Evolutionary conservation across 2,888 invertebrate species (phyloP).

Genomic region (Cylindroiulus punctatus): DNA sequence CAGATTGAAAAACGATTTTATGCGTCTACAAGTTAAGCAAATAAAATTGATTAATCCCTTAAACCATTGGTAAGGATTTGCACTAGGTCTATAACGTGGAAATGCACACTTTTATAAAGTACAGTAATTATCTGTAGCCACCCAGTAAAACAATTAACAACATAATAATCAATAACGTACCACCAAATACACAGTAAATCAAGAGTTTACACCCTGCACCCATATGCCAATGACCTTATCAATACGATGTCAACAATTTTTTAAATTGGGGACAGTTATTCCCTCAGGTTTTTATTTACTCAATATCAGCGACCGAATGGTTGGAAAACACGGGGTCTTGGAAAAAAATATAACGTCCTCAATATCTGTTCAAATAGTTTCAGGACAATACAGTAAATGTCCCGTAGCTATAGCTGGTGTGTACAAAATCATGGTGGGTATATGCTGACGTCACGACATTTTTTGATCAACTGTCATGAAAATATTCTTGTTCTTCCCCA

Average conservation of each 20-base stretch:
- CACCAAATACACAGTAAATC: too few relatives aligned
- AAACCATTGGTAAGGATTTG: not conserved
- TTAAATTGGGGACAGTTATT: not conserved
- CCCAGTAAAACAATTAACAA: too few relatives aligned
- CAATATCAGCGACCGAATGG: not conserved
- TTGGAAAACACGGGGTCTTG: not conserved
- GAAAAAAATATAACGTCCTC: not conserved
- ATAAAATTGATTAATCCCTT: not conserved
- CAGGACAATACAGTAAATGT: not conserved
- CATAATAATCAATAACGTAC: too few relatives aligned
- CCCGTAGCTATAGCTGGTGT: too few relatives aligned
- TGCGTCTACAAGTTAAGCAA: not conserved
- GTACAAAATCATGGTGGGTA: too few relatives aligned
- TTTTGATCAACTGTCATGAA: too few relatives aligned
- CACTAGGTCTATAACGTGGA: constrained; percentile 12
- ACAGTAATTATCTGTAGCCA: too few relatives aligned
- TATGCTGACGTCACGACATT: too few relatives aligned
- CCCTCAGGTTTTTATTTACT: not conserved
- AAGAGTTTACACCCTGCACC: too few relatives aligned
- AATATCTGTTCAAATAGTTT: not conserved
- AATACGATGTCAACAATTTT: not conserved
- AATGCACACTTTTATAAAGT: too few relatives aligned
- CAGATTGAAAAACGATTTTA: not conserved
- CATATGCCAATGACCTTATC: not conserved
- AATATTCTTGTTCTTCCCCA: too few relatives aligned